Percentiles rank a stretch among this genome's conserved stretches.
Conservation (phyloP, 2,113 vertebrate genomes). For the Pterocles orientalis region DNA sequence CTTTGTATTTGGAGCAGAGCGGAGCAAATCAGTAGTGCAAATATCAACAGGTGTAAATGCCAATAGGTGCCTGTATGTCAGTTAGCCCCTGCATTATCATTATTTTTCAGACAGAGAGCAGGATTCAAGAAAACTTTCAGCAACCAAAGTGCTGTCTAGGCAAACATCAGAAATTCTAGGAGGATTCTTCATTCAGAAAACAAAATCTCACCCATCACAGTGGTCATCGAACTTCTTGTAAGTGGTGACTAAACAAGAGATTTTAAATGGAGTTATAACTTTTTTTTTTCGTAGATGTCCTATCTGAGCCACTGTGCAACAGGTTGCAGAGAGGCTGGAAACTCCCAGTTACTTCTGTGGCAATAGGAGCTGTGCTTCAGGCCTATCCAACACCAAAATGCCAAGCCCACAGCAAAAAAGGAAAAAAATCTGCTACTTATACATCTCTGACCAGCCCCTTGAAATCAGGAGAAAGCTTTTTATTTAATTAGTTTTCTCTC, state of each 20-base stretch:
- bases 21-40: neutral
- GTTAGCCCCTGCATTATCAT: rapidly evolving
- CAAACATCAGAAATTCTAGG: neutral
- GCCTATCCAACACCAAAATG: neutral
- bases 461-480: neutral
- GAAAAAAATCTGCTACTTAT: neutral
- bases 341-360: neutral
- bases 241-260: neutral
- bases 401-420: neutral
- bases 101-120: neutral
- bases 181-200: neutral
- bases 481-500: neutral
- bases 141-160: neutral
- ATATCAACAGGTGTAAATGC: neutral
- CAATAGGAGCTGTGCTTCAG: neutral
- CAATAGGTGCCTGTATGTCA: neutral
- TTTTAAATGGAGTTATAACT: neutral
- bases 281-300: neutral
- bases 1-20: neutral
- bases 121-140: neutral
- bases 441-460: neutral
- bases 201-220: neutral
- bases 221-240: neutral
- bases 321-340: neutral
- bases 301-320: neutral